These are phyloP conservation scores for Neosilurus mollespiculum DNA, from an alignment of 2,797 vertebrate genomes.

Conservation along the genomic window DNA sequence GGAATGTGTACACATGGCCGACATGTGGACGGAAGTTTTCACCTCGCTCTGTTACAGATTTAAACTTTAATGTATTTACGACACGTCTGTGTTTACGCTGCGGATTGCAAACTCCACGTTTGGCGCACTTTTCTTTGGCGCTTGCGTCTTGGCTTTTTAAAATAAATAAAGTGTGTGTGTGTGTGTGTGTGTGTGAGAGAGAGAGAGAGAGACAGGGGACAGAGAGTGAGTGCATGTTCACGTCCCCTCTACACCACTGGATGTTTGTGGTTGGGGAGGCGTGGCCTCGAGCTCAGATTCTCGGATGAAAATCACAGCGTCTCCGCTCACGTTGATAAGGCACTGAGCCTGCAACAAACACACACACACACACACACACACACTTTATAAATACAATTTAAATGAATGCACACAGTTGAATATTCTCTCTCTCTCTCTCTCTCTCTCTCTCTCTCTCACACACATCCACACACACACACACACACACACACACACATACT, in stretches of 20 bases:
- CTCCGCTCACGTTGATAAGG: constrained; percentile 96
- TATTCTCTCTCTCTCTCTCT: no score
- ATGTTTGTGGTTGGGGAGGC: constrained; percentile 65
- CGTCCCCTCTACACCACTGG: constrained; percentile 60
- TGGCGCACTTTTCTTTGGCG: constrained; percentile 28
- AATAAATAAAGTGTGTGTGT: constrained; percentile 5
- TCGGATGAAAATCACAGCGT: constrained; percentile 88
- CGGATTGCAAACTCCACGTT: no score
- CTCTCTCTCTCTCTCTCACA: no score
- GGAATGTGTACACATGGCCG: constrained; percentile 40
- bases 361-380: constrained; percentile 7
- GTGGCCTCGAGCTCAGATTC: constrained; percentile 84
- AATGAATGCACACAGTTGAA: no score
- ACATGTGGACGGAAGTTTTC: constrained; percentile 4
- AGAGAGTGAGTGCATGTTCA: constrained; percentile 64
- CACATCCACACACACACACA: neutral
- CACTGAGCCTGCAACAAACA: constrained; percentile 85
- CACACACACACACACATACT: neutral
- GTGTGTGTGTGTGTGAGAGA: constrained; percentile 86
- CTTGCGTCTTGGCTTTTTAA: constrained; percentile 9
- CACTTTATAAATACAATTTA: neutral
- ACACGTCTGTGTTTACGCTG: neutral
- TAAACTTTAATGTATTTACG: neutral
- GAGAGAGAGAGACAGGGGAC: no score
- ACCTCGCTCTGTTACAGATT: neutral